These are phyloP conservation scores for Ptiloglossa arizonensis DNA, from an alignment of 1,140 invertebrate species.

Conservation along the genomic window DNA sequence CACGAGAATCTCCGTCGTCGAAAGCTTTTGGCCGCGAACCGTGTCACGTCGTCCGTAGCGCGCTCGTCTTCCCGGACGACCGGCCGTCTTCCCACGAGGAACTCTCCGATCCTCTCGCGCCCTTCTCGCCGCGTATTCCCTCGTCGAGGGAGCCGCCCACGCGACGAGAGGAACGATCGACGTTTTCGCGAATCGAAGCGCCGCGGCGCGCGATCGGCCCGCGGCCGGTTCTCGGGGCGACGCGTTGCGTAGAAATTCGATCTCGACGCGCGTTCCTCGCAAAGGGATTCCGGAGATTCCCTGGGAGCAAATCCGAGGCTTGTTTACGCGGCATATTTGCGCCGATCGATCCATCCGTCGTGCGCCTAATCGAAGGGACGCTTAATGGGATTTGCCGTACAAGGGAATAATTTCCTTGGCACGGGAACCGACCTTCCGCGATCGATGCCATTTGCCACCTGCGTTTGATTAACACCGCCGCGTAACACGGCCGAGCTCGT, in stretches of 20 bases:
- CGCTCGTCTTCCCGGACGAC: conserved; percentile 13
- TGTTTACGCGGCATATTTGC: conserved; percentile 68
- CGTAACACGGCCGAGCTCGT: conserved; percentile 36
- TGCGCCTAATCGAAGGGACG: conserved; percentile 63
- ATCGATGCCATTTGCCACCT: conserved; percentile 67
- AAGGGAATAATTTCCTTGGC: conserved; percentile 67
- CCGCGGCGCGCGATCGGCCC: not conserved
- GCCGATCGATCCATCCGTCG: conserved; percentile 56
- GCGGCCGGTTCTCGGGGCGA: not conserved
- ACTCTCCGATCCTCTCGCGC: too few relatives aligned
- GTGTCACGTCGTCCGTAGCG: conserved; percentile 39
- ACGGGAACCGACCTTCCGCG: conserved; percentile 48
- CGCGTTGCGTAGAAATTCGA: conserved; percentile 38
- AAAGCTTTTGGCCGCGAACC: conserved; percentile 58
- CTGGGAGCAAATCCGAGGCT: conserved; percentile 53
- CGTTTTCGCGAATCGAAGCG: not conserved
- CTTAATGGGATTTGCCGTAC: conserved; percentile 66
- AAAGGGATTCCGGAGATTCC: conserved; percentile 55
- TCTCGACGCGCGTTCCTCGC: conserved; percentile 37
- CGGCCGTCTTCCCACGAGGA: not conserved
- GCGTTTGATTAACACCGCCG: conserved; percentile 64
- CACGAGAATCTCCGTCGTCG: conserved; percentile 48
- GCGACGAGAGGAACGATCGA: not conserved
- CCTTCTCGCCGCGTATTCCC: not conserved
- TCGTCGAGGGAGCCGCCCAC: not conserved